A percentile compares a stretch with the other conserved stretches of the same genome.
phyloP scores from a whole-genome alignment of 2,113 vertebrate species.

The Parotia lawesii region DNA sequence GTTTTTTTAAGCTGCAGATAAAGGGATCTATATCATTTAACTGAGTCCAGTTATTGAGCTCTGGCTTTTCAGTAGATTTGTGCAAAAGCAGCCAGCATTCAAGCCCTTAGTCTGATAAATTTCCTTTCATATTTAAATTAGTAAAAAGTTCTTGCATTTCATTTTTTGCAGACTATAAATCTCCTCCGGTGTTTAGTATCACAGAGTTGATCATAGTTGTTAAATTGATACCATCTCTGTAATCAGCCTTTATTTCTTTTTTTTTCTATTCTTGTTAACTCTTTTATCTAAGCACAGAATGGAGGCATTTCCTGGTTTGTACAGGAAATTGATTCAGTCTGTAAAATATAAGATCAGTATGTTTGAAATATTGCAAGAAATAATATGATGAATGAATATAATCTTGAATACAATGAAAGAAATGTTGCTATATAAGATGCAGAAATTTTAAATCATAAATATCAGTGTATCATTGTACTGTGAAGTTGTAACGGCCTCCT shows the following conservation, averaged over 20 bases:
- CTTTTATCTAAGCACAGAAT: neutral
- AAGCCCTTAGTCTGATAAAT: neutral
- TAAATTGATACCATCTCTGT: neutral
- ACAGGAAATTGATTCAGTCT: neutral
- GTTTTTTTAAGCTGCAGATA: neutral
- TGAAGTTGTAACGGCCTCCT: fast-evolving
- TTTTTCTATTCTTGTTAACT: neutral
- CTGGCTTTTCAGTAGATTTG: neutral
- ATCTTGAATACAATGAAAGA: neutral
- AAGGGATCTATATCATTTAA: neutral
- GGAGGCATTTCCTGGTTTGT: neutral
- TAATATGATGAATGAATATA: too few relatives aligned
- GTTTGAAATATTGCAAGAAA: neutral
- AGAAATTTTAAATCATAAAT: neutral
- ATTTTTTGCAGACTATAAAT: neutral
- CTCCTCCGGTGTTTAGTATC: neutral
- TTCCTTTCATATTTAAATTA: neutral
- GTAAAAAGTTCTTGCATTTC: neutral
- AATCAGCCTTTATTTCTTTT: neutral
- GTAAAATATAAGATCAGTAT: neutral
- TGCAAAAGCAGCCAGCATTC: neutral
- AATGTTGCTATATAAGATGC: neutral
- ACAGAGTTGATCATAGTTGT: neutral
- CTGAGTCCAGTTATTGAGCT: neutral
- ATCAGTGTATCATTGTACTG: neutral